Conservation (phyloP, 2,113 vertebrate species). For the Capricornis sumatraensis region DNA sequence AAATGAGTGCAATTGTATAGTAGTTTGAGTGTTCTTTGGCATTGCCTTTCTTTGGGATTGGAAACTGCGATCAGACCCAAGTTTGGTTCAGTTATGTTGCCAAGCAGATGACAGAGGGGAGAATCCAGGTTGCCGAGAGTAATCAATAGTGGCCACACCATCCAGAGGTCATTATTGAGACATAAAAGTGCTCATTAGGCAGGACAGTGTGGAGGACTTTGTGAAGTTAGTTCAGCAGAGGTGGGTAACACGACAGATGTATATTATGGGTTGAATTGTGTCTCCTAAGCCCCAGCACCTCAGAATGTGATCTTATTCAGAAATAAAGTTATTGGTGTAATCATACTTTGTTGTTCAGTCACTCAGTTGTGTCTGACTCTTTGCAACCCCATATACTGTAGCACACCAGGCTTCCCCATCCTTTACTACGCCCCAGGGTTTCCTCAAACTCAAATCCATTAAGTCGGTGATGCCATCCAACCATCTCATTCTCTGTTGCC, state of each 20-base stretch:
- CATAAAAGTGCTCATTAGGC: not conserved
- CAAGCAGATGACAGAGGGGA: not conserved
- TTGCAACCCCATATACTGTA: not conserved
- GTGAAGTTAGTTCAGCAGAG: not conserved
- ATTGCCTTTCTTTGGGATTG: not conserved
- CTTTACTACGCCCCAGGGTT: not conserved
- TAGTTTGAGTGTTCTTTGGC: not conserved
- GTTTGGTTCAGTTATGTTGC: not conserved
- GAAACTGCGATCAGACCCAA: not conserved
- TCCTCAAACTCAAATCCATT: not conserved
- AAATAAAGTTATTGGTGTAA: not conserved
- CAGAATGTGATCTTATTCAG: not conserved
- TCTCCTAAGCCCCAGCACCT: not conserved
- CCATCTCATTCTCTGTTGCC: not conserved
- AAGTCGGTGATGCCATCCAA: not conserved
- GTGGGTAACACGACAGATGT: not conserved
- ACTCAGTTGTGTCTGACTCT: not conserved
- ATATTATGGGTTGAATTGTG: not conserved
- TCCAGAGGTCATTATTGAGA: not conserved
- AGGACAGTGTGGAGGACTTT: accelerated
- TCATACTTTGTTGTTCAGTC: not conserved
- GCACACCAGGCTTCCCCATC: not conserved
- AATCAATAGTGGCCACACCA: not conserved
- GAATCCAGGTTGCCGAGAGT: not conserved
- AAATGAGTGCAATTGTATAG: not conserved